Base-by-base conservation (phyloP, 1,140 invertebrate species). In the Camponotus pennsylvanicus region DNA sequence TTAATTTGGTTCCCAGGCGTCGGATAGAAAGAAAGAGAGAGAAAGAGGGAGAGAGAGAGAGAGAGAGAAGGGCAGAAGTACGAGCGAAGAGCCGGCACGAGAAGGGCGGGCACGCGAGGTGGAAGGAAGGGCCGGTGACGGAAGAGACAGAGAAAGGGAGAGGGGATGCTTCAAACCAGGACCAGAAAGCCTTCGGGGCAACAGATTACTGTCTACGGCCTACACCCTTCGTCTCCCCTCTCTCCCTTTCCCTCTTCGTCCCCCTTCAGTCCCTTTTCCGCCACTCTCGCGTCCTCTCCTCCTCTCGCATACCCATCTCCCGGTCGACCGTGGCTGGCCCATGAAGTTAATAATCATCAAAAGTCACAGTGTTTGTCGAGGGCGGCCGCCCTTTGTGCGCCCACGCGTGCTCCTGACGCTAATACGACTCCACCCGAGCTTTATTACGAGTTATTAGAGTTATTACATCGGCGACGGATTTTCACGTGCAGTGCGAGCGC, bases 321-420 rank as follows among this genome's bases (percentile, higher is more conserved):
- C 37, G 88, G 57, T 85, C 92, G 92, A 89, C 92, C 91, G 89
- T 88, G 91, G 89, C 84, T 67, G 90, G 89, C 92, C 94, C 94
- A 93, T 93, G 91, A 94, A 95, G 94, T 95, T 95, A 95, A 95
- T 95, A 95, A 95, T 95, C 95, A 95, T 95, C 94, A 95, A 95
- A 95, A 95, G 95, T 95, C 94, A 94, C 93, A 92, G 93, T 95
- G 94, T 95, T 95, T 95, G 94, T 93, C 92, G 94, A 95, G 94
- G 94, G 94, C 94, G 93, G 93, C 84, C 89, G 92, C 93, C 93
- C 94, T 94, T 95, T 95, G 94, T 93, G 92, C 93, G 92, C 90
- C 91, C 93, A 93, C 94, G 94, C 94, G 94, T 95, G 95, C 93
- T 94, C 87, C 93, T 95, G 95, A 95, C 94, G 94, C 95, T 95